Evolutionary conservation across 2,113 vertebrate genomes (phyloP), one percentile per base, ranked within the genome.

Genomic region (Embiotoca jacksoni): DNA sequence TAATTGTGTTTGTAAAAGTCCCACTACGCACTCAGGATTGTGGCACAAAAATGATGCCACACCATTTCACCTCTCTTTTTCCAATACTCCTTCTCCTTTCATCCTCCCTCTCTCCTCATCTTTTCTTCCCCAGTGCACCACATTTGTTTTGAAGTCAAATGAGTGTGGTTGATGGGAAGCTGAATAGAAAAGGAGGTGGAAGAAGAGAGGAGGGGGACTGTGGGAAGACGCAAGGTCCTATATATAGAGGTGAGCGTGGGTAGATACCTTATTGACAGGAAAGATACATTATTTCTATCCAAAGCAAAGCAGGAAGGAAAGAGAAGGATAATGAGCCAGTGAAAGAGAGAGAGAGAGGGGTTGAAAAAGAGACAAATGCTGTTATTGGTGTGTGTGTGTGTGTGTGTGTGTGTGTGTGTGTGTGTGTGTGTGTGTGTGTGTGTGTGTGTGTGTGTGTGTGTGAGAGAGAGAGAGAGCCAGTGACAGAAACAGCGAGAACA

Each of bases 171-270:
- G 82, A 88, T 79, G 74, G 76, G 78, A 66, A 70, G 81, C 84
- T 83, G 87, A 88, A 87, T 54, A 75, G 67, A 75, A 63, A 62
- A 73, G 75, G 61, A 74, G 76, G 61, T 78, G 77, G 84, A 83
- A 61, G 70, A 64, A 59, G 46, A 63, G 62, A 71, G 78, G 81
- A 63, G 64, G 88, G 80, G 79, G 77, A 78, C 70, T 85, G 90
- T 93, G 80, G 83, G 87, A 92, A 87, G 86, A 85, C 69, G 37
- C 85, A 72, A 80, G 88, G 72, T 59, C 85, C 88, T 93, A 93
- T 91, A 91, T 93, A 91, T 92, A 92, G 90, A 57, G 41, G 73
- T 14, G 70, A 84, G 89, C 85, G 92, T 93, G 90, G 92, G 92
- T 82, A 80, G 92, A 58, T 69, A 75, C 74, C 66, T 47, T 93